Evolutionary conservation across 2,888 invertebrate species (phyloP), one percentile per base, ranked within the genome.

Genomic region (Pterostichus niger): DNA sequence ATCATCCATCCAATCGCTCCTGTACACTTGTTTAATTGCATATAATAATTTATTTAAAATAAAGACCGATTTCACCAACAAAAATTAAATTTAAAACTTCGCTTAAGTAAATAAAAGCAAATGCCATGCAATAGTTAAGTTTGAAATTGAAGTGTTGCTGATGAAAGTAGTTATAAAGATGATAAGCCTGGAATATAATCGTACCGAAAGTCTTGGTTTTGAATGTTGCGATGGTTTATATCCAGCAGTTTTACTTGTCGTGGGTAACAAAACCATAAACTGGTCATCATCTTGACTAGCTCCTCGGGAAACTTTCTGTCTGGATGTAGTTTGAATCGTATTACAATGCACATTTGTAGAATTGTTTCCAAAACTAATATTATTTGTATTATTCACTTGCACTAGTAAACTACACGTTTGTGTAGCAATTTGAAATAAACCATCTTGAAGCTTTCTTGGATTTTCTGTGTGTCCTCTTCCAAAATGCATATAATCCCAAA

Each of bases 341-440:
- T 90, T 93, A 87, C 92, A 92, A 87, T 93, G 92, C 86, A 94
- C 93, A 88, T 93, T 94, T 82, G 93, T 91, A 84, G 91, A 90
- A 86, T 93, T 92, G 87, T 93, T 92, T 73, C 94, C 93, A 86
- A 93, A 94, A 86, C 93, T 94, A 84, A 94, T 94, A 88, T 95
- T 94, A 89, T 94, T 94, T 71, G 94, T 94, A 86, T 95, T 94
- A 88, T 94, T 94, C 85, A 95, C 94, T 92, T 95, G 94, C 82
- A 95, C 94, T 84, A 95, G 90, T 85, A 95, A 93, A 88, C 94
- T 95, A 87, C 95, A 95, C 82, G 95, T 95, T 88, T 95, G 95
- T 11, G 95, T 94, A 4, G 95, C 95, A 85, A 95, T 95, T 91
- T 95, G 95, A 88, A 95, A 94, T 44, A 95, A 91, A 6, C 95